Percentiles rank a stretch among this genome's conserved stretches.
phyloP scores from a whole-genome alignment of 2,113 vertebrate genomes.

The Nesoenas mayeri region DNA sequence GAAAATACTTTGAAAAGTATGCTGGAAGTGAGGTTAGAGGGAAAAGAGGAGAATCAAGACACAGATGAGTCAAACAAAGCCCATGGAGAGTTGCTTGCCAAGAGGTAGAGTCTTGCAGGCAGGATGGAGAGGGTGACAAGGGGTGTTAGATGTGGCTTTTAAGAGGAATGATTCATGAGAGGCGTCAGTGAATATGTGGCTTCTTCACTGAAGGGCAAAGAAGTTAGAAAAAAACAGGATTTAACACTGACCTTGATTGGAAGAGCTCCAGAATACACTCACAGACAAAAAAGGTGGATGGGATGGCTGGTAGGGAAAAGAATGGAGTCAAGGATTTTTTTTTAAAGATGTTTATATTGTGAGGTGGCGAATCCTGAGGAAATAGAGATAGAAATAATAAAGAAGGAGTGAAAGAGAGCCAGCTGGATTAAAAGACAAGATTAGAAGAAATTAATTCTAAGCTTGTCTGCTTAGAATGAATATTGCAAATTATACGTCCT shows the following conservation, averaged over 20 bases:
- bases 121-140: neutral
- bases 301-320: neutral
- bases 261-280: neutral
- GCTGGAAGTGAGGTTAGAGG: neutral
- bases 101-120: neutral
- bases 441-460: neutral
- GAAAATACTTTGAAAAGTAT: constrained; percentile 1
- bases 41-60: neutral
- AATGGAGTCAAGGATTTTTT: neutral
- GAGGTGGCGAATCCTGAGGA: neutral
- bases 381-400: neutral
- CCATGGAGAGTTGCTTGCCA: neutral
- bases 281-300: neutral
- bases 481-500: neutral
- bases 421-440: neutral
- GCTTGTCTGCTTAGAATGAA: neutral
- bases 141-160: neutral
- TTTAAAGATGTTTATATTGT: neutral
- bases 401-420: neutral
- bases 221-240: neutral
- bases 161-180: neutral
- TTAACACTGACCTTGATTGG: neutral
- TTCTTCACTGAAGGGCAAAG: neutral
- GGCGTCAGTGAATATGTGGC: neutral
- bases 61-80: neutral